Conservation (phyloP, 2,888 invertebrate genomes). For the Lasioglossum pauxillum region DNA sequence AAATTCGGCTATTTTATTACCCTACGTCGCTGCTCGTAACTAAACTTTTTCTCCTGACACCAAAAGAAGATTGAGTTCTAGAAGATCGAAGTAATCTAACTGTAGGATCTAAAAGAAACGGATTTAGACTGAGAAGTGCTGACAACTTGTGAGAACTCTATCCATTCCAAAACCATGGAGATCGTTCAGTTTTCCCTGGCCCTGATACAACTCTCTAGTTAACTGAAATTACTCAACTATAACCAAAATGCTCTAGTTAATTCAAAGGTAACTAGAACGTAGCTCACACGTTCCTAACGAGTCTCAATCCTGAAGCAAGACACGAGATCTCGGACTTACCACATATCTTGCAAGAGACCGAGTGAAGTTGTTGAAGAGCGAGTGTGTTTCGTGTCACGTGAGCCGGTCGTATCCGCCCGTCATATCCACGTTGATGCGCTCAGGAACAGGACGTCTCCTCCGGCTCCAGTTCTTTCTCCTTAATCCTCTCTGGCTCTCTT, state of each 20-base stretch:
- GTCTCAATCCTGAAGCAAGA: neutral
- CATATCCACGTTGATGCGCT: constrained; percentile 74
- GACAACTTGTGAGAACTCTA: too few species aligned
- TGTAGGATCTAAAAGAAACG: neutral
- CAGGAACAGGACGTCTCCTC: constrained; percentile 28
- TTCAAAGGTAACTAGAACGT: neutral
- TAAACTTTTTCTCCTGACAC: neutral
- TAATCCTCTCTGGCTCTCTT: neutral
- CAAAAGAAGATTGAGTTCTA: neutral
- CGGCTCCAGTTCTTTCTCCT: constrained; percentile 5
- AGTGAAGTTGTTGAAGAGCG: constrained; percentile 39
- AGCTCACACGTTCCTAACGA: neutral
- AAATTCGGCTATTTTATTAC: neutral
- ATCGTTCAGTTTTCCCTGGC: too few species aligned
- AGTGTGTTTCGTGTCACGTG: constrained; percentile 75
- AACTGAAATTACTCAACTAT: too few species aligned
- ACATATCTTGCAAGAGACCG: constrained; percentile 62
- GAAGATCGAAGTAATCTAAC: neutral
- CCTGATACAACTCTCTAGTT: too few species aligned
- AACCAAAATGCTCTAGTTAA: neutral
- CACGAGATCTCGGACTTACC: constrained; percentile 57
- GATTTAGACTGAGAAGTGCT: too few species aligned
- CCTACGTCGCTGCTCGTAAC: neutral
- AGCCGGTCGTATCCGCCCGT: constrained; percentile 78
- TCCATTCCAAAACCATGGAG: too few species aligned